Percentiles rank a stretch among this genome's conserved stretches.
Evolutionary conservation across 2,797 vertebrate genomes (phyloP).

Genomic region (Sebastes paucispinis): DNA sequence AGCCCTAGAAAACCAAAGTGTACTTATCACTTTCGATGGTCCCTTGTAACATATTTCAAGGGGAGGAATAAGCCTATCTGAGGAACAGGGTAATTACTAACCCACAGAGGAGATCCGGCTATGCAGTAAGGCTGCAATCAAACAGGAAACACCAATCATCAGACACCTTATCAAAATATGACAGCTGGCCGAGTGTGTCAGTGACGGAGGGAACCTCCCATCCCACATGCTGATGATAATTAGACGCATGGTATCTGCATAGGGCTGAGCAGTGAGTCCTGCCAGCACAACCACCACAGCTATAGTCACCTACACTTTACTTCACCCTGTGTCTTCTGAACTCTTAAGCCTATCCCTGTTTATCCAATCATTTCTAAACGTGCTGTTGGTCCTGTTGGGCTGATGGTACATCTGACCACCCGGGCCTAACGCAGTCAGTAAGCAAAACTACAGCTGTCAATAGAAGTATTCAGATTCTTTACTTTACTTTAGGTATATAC

Average conservation of each 20-base stretch:
- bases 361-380: conserved; percentile 5
- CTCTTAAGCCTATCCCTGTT: neutral
- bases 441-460: neutral
- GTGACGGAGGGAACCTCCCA: conserved; percentile 54
- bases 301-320: neutral
- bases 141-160: conserved; percentile 32
- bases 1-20: neutral
- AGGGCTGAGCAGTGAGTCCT: conserved; percentile 21
- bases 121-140: conserved; percentile 3
- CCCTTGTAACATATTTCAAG: neutral
- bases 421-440: neutral
- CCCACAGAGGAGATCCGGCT: neutral
- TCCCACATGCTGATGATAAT: conserved; percentile 58
- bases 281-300: conserved; percentile 4
- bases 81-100: neutral
- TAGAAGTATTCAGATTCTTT: neutral
- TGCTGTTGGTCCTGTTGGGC: neutral
- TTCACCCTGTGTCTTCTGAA: neutral
- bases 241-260: conserved; percentile 43
- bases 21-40: neutral
- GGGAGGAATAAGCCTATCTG: neutral
- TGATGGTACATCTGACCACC: neutral
- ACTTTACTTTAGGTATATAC: neutral
- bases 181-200: conserved; percentile 57
- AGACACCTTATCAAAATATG: conserved; percentile 60